Evolutionary conservation across 2,113 vertebrate genomes (phyloP), one percentile per base, ranked within the genome.

Genomic region (Setophaga petechia): DNA sequence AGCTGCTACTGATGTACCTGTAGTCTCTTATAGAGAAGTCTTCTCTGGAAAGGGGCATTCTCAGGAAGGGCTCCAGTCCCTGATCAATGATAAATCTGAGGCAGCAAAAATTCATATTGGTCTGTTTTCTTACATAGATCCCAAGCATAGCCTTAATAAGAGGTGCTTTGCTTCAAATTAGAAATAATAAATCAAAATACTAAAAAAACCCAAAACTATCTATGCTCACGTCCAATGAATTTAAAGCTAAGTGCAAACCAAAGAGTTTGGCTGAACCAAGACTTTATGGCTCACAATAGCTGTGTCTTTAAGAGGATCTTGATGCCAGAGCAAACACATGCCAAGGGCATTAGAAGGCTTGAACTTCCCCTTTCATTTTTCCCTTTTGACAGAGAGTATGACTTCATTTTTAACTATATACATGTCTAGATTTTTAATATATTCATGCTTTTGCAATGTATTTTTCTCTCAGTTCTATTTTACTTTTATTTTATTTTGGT

Each of bases 281-380:
- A 51, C n/a, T 31, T 81, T 20, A 11, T 16, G 15, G 28, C 28
- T 91, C n/a, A 19, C 43, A 58, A 9, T 20, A 15, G 0, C 0
- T 23, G 4, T 77, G 6, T 52, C n/a, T 80, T 75, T 69, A 31
- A 47, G 51, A 87, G 73, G n/a, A 35, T 69, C 31, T 72, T 11
- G 0, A 43, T 83, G 57, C 33, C 1, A 7, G 12, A 75, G 44
- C 25, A 67, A n/a, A 49, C 9, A 18, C 1, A 12, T 11, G 14
- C 30, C 0, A 12, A 73, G 33, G 44, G 9, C n/a, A 35, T 31
- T 69, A 52, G 72, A 57, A 65, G 9, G 14, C 33, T 78, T 81
- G 10, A 33, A 30, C 11, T 79, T 88, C 24, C n/a, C 10, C 10
- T 41, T 91, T 22, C 15, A 47, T 19, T 10, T 13, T 63, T 77